These are phyloP conservation scores for Falcaria lacertinaria DNA, from an alignment of 2,888 invertebrate species.

Conservation along the genomic window DNA sequence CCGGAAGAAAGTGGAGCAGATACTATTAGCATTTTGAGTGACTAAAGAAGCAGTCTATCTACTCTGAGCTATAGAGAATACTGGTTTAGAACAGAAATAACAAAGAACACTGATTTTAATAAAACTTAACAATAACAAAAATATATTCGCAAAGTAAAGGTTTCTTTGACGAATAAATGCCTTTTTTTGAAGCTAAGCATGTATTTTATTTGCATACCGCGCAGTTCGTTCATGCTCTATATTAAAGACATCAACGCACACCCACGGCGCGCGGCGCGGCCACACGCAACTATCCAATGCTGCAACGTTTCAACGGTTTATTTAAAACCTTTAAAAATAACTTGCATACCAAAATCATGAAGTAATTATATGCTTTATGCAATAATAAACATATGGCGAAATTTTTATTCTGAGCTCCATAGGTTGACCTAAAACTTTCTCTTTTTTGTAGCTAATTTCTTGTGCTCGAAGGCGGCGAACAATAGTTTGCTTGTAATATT, in stretches of 20 bases:
- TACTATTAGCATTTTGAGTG: conserved; percentile 40
- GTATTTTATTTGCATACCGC: conserved; percentile 1
- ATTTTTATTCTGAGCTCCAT: background rate
- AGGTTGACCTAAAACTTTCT: conserved; percentile 42
- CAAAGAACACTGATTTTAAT: too few species aligned
- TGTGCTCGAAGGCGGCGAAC: conserved; percentile 16
- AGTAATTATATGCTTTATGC: background rate
- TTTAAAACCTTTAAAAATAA: too few species aligned
- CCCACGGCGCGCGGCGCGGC: too few species aligned
- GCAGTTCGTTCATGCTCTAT: conserved; percentile 23
- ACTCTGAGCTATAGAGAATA: conserved; percentile 13
- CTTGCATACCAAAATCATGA: background rate
- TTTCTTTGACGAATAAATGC: background rate
- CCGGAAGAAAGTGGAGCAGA: conserved; percentile 48
- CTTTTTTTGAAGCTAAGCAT: background rate
- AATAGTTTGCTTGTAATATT: background rate
- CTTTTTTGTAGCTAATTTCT: conserved; percentile 36
- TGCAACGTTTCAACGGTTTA: conserved; percentile 3
- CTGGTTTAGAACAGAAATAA: conserved; percentile 16
- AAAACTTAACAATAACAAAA: too few species aligned
- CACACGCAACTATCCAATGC: conserved; percentile 1
- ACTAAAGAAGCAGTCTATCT: too few species aligned
- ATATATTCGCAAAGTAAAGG: too few species aligned
- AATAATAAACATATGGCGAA: background rate
- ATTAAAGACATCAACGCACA: conserved; percentile 66